Evolutionary conservation across 92 coral and sea anemone genomes (phyloP).

Genomic region (Porites divaricata): DNA sequence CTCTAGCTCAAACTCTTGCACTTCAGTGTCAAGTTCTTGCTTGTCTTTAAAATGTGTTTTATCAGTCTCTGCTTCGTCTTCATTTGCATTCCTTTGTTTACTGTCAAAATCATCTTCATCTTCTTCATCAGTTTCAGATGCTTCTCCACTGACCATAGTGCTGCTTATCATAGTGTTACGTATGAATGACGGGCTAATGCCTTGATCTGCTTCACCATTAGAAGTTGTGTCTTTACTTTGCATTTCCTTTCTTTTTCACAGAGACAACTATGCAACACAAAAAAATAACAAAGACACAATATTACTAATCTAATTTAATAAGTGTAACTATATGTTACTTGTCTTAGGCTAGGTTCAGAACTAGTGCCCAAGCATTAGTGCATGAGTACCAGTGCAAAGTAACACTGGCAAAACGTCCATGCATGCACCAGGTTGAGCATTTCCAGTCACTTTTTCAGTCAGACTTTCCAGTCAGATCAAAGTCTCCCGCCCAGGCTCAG

Average conservation of each 20-base stretch:
- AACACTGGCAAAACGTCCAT: too few relatives aligned
- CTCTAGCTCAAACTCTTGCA: constrained; percentile 14
- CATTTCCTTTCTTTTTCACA: constrained; percentile 8
- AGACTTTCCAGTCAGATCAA: too few relatives aligned
- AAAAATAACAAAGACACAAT: background rate
- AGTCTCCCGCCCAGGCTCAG: too few relatives aligned
- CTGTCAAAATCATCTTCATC: constrained; percentile 62
- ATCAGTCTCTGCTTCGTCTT: constrained; percentile 24
- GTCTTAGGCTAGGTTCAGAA: too few relatives aligned
- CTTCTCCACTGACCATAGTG: constrained; percentile 95
- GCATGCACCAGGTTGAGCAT: too few relatives aligned
- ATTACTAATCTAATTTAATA: too few relatives aligned
- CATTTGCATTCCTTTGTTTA: constrained; percentile 15
- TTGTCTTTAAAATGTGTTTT: constrained; percentile 27
- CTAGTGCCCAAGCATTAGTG: too few relatives aligned
- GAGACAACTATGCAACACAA: constrained; percentile 19
- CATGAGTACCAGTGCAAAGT: too few relatives aligned
- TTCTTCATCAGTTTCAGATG: constrained; percentile 93
- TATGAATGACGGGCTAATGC: constrained; percentile 71
- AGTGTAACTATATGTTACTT: too few relatives aligned
- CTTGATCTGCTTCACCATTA: constrained; percentile 52
- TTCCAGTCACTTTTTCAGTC: too few relatives aligned
- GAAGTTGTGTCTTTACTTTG: constrained; percentile 27
- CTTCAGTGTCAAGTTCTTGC: constrained; percentile 21
- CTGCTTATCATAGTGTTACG: constrained; percentile 84